A percentile compares a stretch with the other conserved stretches of the same genome.
These are phyloP conservation scores for Belgica antarctica DNA, from an alignment of 2,888 invertebrate genomes.

Conservation along the genomic window DNA sequence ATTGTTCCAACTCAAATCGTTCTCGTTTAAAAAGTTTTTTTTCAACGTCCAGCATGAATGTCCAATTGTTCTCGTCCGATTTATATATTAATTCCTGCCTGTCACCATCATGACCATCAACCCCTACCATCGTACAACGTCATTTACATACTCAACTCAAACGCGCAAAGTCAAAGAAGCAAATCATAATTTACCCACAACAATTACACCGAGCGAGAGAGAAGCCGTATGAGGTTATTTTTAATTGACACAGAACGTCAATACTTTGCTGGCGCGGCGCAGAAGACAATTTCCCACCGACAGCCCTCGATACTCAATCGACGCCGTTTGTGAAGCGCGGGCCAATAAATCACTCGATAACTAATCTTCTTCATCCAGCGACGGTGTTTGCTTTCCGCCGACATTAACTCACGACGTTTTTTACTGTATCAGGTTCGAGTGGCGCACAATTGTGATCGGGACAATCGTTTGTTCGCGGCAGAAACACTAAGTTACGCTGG, in stretches of 20 bases:
- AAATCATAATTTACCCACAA: constrained; percentile 8
- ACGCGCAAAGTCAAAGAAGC: background rate
- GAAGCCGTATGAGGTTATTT: constrained; percentile 27
- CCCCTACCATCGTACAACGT: too few relatives aligned
- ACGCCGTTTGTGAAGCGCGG: background rate
- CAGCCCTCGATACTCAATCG: background rate
- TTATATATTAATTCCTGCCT: too few relatives aligned
- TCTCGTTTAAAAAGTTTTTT: too few relatives aligned
- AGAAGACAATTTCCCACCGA: background rate
- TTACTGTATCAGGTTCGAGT: background rate
- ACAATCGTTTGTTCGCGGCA: too few relatives aligned
- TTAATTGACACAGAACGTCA: constrained; percentile 25
- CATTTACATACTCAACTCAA: too few relatives aligned
- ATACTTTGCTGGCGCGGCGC: too few relatives aligned
- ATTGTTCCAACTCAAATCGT: too few relatives aligned
- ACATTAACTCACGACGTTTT: background rate
- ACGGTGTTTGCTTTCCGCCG: background rate
- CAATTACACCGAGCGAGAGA: background rate
- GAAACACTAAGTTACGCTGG: too few relatives aligned
- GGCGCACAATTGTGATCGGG: too few relatives aligned
- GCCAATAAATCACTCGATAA: constrained; percentile 2
- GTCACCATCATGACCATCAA: too few relatives aligned
- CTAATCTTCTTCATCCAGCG: background rate
- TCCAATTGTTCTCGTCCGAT: too few relatives aligned
- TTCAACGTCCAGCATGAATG: too few relatives aligned